phyloP scores from a whole-genome alignment of 2,113 vertebrate genomes.

The Electrona antarctica region DNA sequence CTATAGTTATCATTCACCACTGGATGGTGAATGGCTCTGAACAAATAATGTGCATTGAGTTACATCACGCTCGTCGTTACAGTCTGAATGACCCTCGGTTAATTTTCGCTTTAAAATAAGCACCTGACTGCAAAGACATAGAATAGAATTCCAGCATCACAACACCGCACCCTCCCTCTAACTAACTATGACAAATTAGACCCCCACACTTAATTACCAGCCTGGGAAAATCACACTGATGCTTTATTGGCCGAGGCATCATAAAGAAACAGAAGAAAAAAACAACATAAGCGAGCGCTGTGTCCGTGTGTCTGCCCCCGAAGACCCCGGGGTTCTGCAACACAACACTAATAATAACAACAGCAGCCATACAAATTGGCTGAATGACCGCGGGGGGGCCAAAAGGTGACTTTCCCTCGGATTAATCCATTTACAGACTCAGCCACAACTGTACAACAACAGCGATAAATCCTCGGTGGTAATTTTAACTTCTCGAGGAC shows the following conservation, averaged over 20 bases:
- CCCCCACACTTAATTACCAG: conserved; percentile 80
- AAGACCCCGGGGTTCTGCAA: conserved; percentile 63
- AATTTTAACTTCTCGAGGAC: too few relatives aligned
- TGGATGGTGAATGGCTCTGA: too few relatives aligned
- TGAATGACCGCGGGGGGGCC: conserved; percentile 35
- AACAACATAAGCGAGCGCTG: conserved; percentile 17
- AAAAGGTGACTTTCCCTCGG: conserved; percentile 73
- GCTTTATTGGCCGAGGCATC: conserved; percentile 77
- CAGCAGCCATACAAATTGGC: conserved; percentile 72
- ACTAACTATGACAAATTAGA: conserved; percentile 83
- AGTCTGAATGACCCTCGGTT: too few relatives aligned
- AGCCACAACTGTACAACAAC: too few relatives aligned
- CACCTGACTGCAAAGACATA: too few relatives aligned
- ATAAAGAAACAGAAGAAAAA: conserved; percentile 46
- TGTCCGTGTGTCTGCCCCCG: conserved; percentile 58
- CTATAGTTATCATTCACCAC: too few relatives aligned
- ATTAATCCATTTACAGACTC: conserved; percentile 54
- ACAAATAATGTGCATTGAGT: too few relatives aligned
- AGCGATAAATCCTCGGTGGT: too few relatives aligned
- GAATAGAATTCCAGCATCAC: too few relatives aligned
- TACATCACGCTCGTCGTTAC: too few relatives aligned
- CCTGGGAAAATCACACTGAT: conserved; percentile 78
- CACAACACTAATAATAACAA: conserved; percentile 72
- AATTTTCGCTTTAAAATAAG: too few relatives aligned
- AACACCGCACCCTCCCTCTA: conserved; percentile 63